phyloP scores from a whole-genome alignment of 2,797 vertebrate genomes.

The Hylomyscus alleni region DNA sequence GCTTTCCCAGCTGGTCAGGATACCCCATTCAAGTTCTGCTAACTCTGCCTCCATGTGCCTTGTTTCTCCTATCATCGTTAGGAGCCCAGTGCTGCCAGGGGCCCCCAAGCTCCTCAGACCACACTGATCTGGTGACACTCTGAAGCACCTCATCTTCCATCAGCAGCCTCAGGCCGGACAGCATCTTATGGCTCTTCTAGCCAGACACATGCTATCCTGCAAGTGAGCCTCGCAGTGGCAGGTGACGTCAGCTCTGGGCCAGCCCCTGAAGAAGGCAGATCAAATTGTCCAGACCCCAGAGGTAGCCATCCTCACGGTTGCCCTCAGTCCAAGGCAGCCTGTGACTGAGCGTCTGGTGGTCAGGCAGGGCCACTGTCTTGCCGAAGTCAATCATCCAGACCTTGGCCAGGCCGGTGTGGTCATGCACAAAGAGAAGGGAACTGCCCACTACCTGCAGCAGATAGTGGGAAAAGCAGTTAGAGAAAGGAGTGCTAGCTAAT shows the following conservation, averaged over 20 bases:
- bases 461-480: background rate
- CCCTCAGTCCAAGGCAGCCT: slow-evolving; percentile 92
- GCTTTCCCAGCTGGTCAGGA: background rate
- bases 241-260: slow-evolving; percentile 50
- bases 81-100: background rate
- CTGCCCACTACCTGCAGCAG: slow-evolving; percentile 93
- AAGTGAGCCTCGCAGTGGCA: background rate
- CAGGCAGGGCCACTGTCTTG: slow-evolving; percentile 91
- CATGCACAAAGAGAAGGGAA: slow-evolving; percentile 95
- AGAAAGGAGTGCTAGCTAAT: background rate
- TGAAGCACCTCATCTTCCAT: background rate
- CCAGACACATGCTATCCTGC: background rate
- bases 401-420: slow-evolving; percentile 91
- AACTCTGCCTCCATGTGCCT: background rate
- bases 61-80: background rate
- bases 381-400: slow-evolving; percentile 98
- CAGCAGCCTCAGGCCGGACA: background rate
- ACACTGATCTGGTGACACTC: fast-evolving
- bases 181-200: background rate
- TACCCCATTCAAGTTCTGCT: background rate
- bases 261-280: slow-evolving; percentile 87
- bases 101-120: background rate
- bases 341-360: slow-evolving; percentile 88
- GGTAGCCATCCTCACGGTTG: slow-evolving; percentile 94
- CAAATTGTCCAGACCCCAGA: slow-evolving; percentile 92